Base-by-base conservation (phyloP, 1,140 invertebrate species). In the Drosophila sp. region DNA sequence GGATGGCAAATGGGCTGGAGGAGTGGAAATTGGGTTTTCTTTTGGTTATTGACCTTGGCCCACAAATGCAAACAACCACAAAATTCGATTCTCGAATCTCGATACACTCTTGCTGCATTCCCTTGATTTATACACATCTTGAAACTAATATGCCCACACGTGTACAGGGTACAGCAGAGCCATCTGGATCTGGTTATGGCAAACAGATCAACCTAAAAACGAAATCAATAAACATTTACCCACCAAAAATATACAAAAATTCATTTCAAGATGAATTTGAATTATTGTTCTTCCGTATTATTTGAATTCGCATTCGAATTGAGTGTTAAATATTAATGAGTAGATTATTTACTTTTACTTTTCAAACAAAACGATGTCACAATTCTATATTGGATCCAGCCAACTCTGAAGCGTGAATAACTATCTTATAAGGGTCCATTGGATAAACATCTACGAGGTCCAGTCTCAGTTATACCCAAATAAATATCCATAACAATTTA, bases 21-120 rank as follows among this genome's bases (percentile, higher is more conserved):
- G 27, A 56, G 55, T 56, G 55, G 55, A 56, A 56, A 56, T 32
- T 33, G 5, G 30, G 32, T 10, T 38, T 10, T 17, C 23, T 50
- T 5, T 27, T 70, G 56, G 60, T 58, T 55, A 41, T 57, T 68
- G 65, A 72, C 70, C 73, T 76, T 76, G 70, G 56, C 73, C 73
- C 38, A 76, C 56, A 60, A 61, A 47, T 41, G 56, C 17, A 35
- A 25, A 56, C 25, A 56, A 17, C 33, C 3, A 7, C 29, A 60
- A 27, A 38, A 58, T 17, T 17, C 4, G 23, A 2, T 23, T 50
- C 23, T 25, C 0, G 5, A 58, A 58, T 11, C 35, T 10, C 35
- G 8, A 38, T 3, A 38, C 11, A 38, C 35, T 38, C 35, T 38
- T 38, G 3, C 35, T 38, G 3, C 35, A 38, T 38, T 38, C 10